Evolutionary conservation across 2,888 invertebrate species (phyloP), one percentile per base, ranked within the genome.

Genomic region (Lymantria monacha): DNA sequence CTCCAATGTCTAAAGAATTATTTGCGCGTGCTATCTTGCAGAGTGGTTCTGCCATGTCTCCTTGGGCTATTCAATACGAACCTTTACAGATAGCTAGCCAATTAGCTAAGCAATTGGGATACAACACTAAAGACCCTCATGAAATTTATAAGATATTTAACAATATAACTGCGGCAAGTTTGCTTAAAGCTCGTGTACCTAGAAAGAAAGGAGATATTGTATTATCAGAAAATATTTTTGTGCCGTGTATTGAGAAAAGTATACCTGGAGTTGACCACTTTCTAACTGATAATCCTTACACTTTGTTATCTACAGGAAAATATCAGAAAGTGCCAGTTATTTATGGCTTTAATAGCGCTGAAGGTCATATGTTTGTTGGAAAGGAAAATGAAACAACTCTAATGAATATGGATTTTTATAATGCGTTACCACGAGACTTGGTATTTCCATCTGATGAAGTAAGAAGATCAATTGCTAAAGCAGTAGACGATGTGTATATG

Each of bases 381-480:
- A 90, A 85, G 74, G 90, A 91, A 60, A 91, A 89, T 52, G 78
- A 75, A 1, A 85, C 88, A 1, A 84, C 79, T 0, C 69, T 86
- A 51, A 46, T 66, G 1, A 76, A 81, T 30, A 63, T 89, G 51
- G 75, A 83, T 55, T 78, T 84, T 46, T 64, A 68, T 15, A 70
- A 71, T 48, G 77, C 86, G 1, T 59, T 89, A 44, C 88, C 90
- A 12, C 74, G 84, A 60, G 86, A 91, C 60, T 59, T 91, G 15
- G 11, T 48, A 11, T 81, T 90, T 44, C 68, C 80, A 1, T 62
- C 68, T 10, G 68, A 74, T 30, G 56, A 66, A 42, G 81, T 82
- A 37, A 83, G 71, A 58, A 40, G 50, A 3, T 48, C 58, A 11
- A 73, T 68, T 12, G 81, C 81, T 10, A 58, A 73, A 44, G 68